Evolutionary conservation across 2,113 vertebrate genomes (phyloP), one percentile per base, ranked within the genome.

Genomic region (Apeltes quadracus): DNA sequence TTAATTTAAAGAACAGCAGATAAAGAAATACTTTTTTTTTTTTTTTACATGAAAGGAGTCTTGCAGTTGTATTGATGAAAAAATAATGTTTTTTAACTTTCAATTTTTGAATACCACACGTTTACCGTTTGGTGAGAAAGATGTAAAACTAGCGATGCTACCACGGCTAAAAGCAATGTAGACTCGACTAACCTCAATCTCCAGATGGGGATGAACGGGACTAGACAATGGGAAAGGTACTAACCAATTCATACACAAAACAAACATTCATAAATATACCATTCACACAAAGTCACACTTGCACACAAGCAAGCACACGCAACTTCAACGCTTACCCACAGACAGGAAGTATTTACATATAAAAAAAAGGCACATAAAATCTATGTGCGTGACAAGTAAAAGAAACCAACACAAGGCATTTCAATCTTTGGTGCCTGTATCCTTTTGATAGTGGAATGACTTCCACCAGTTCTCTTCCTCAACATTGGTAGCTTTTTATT

Each of bases 241-340:
- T n/a, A 61, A 81, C 62, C 32, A 11, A 62, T 79, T 77, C 85
- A 89, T 65, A 81, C 80, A 64, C 43, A 61, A 70, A 86, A 87
- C 86, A 87, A 71, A 86, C 81, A 84, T 81, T 85, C 88, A 92
- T 90, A 91, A 90, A 91, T 87, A 92, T 64, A 58, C 44, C 89
- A 86, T 80, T 81, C 88, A 76, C 79, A 82, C 91, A 66, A 72
- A 70, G 53, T 59, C 87, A 87, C 44, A 66, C 56, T 39, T 29
- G 41, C 78, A 74, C 48, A 27, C n/a, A 50, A 38, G 34, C 64
- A 66, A 80, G n/a, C 81, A 72, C 75, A 65, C 76, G 39, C 69
- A 79, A 32, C 25, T 39, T 43, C 46, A 39, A 76, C 36, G 36
- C 51, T 46, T 69, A 61, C 76, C 50, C 59, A 75, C 85, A 48